Percentiles rank a stretch among this genome's conserved stretches.
Evolutionary conservation across 2,113 vertebrate species (phyloP).

Genomic region (Pseudorectes ferrugineus): DNA sequence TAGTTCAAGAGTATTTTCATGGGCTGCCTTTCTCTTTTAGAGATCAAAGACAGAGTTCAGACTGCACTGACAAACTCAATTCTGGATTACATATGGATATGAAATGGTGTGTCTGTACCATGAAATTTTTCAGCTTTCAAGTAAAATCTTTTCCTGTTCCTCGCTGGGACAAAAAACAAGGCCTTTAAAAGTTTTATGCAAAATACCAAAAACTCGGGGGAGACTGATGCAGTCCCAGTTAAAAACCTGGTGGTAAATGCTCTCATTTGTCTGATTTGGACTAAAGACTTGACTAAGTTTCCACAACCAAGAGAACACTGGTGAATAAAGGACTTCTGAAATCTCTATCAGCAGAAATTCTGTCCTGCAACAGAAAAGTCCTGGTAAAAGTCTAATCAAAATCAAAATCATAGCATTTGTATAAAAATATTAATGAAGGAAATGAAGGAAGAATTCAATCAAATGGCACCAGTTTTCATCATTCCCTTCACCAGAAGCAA

Average conservation of each 20-base stretch:
- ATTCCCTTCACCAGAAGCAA: not conserved
- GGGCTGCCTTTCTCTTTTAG: not conserved
- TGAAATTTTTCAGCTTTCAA: not conserved
- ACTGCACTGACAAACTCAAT: conserved; percentile 3
- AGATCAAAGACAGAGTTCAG: conserved; percentile 37
- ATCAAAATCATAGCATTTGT: not conserved
- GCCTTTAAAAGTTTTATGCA: not conserved
- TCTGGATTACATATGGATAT: conserved; percentile 6
- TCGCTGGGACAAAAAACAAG: not conserved
- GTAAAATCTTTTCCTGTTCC: conserved; percentile 3
- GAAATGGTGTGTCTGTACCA: not conserved
- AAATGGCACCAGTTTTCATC: not conserved
- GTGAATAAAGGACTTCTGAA: not conserved
- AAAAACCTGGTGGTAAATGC: not conserved
- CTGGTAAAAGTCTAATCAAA: not conserved
- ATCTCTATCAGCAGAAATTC: not conserved
- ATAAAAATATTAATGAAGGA: not conserved
- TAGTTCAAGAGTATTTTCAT: not conserved
- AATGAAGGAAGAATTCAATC: not conserved
- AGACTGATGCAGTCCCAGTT: not conserved
- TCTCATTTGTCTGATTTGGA: not conserved
- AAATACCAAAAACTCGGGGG: not conserved
- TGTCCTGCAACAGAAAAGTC: not conserved
- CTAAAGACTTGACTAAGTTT: not conserved
- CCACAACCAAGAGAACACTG: not conserved